Evolutionary conservation across 2,888 invertebrate species (phyloP), one percentile per base, ranked within the genome.

Genomic region (Barypeithes pellucidus): DNA sequence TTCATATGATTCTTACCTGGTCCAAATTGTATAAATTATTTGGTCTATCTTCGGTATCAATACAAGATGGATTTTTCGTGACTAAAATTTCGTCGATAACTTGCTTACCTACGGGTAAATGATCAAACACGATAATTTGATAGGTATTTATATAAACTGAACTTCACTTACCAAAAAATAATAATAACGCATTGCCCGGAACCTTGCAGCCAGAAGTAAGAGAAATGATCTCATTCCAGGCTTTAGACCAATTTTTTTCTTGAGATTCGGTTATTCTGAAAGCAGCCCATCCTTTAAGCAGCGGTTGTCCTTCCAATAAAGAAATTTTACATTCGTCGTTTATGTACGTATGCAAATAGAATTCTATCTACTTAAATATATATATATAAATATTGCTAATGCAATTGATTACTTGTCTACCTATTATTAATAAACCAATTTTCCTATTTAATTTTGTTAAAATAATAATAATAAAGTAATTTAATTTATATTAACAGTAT

Each of bases 31-130:
- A 79, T 89, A 88, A 20, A 11, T 39, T 9, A 43, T 81, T 80
- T 60, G 84, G 76, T 1, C 89, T 88, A 80, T 90, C 90, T 81
- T 90, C 90, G 0, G 89, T 88, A 7, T 90, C 90, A 8, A 90
- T 90, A 83, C 90, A 90, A 12, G 89, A 89, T n/a, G 89, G 86
- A 77, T 88, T 83, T 81, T 90, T 89, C 0, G 89, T 88, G 83
- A 91, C 90, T 50, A 91, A 80, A 71, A 91, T 88, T 84, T 91
- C 91, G 79, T 90, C 90, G 11, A 90, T 89, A 0, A 90, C 87
- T 83, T 90, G 90, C 81, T 90, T 90, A 50, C 90, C 89, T 90
- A 36, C 33, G 50, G 50, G 36, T 11, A 20, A 61, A n/a, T n/a
- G n/a, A 39, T 39, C 4, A 3, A 9, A n/a, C n/a, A 39, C 11